Conservation (phyloP, 2,113 vertebrate genomes). For the Abramis brama region DNA sequence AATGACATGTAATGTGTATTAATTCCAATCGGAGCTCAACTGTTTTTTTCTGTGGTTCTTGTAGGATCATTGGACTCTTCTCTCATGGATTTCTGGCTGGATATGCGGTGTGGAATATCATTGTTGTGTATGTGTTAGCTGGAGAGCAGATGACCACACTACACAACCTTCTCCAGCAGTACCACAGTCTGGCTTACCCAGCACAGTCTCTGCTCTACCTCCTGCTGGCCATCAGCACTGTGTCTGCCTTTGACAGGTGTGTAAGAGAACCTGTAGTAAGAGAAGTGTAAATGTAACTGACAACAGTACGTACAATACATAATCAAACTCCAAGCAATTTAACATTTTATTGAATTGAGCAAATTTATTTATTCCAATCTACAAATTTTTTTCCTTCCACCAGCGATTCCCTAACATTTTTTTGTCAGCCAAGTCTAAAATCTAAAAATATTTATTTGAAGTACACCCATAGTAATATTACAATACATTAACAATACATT, state of each 20-base stretch:
- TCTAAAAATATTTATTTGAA: not conserved
- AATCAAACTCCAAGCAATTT: not conserved
- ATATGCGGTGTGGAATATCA: slow-evolving; percentile 89
- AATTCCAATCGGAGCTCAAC: not conserved
- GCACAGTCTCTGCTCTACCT: slow-evolving; percentile 92
- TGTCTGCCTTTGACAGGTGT: slow-evolving; percentile 96
- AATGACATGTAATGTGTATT: too few species aligned
- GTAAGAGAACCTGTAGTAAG: not conserved
- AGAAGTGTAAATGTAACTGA: not conserved
- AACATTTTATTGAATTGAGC: not conserved
- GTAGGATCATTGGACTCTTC: slow-evolving; percentile 86
- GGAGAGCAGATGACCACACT: slow-evolving; percentile 83
- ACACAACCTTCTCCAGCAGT: slow-evolving; percentile 87
- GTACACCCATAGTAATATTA: not conserved
- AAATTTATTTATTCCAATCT: not conserved
- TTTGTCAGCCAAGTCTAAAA: not conserved
- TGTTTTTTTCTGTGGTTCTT: not conserved
- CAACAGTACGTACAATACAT: not conserved
- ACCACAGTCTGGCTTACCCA: slow-evolving; percentile 87
- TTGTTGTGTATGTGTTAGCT: slow-evolving; percentile 88
- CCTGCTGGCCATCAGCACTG: slow-evolving; percentile 87
- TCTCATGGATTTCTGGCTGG: slow-evolving; percentile 92
- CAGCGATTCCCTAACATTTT: not conserved
- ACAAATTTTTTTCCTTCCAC: not conserved
- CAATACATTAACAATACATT: not conserved